Evolutionary conservation across 1,140 invertebrate species (phyloP).

Genomic region (Lordiphosa clarofinis): DNA sequence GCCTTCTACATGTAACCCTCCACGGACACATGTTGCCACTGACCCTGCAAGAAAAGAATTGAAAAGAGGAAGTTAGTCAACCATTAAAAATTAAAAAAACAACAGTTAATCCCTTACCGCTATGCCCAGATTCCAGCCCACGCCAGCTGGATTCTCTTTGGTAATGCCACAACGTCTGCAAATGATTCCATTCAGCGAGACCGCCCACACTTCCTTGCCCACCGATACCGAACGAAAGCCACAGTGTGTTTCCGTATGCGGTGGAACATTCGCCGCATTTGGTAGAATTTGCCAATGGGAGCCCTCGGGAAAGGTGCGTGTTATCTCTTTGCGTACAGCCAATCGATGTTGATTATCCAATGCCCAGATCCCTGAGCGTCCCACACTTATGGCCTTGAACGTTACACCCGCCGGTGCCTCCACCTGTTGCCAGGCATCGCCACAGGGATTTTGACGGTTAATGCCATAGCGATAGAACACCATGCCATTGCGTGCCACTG

Average conservation of each 20-base stretch:
- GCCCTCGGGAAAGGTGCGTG: constrained; percentile 86
- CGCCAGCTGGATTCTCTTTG: constrained; percentile 85
- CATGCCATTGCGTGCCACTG: constrained; percentile 90
- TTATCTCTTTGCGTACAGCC: constrained; percentile 85
- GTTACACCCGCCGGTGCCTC: constrained; percentile 81
- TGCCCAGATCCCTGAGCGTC: constrained; percentile 86
- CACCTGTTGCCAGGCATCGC: constrained; percentile 80
- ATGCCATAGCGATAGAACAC: constrained; percentile 89
- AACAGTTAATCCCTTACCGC: constrained; percentile 81
- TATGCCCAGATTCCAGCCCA: constrained; percentile 87
- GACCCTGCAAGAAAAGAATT: constrained; percentile 52
- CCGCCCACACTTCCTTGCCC: constrained; percentile 86
- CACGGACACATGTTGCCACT: constrained; percentile 73
- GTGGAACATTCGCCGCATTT: constrained; percentile 82
- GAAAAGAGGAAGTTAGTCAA: background rate
- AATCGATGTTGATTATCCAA: constrained; percentile 84
- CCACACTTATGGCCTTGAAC: constrained; percentile 89
- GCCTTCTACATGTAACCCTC: constrained; percentile 60
- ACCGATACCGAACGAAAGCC: constrained; percentile 86
- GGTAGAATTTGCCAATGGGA: constrained; percentile 85
- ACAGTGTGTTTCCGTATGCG: constrained; percentile 81
- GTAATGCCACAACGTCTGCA: constrained; percentile 87
- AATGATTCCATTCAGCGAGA: constrained; percentile 86
- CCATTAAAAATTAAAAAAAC: background rate
- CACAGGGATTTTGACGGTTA: constrained; percentile 83